Evolutionary conservation across 2,888 invertebrate genomes (phyloP).

Genomic region (Eueremaeus valkanovi): DNA sequence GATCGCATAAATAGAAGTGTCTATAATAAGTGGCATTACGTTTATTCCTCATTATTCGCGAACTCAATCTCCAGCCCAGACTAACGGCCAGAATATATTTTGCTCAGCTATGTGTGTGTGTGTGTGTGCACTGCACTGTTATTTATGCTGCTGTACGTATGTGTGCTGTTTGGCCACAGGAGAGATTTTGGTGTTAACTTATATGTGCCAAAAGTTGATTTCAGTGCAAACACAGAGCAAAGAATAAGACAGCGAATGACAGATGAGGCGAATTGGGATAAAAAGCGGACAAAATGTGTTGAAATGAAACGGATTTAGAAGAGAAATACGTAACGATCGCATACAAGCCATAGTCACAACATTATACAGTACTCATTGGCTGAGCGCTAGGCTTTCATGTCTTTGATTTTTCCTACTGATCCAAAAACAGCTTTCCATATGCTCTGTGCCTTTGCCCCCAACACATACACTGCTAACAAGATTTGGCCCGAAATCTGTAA

Average conservation of each 20-base stretch:
- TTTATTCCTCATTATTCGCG: not conserved
- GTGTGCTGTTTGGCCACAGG: not conserved
- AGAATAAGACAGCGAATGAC: constrained; percentile 27
- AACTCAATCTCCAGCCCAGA: not conserved
- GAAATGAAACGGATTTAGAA: not conserved
- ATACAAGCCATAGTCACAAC: not conserved
- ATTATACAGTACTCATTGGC: not conserved
- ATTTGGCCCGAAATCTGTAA: constrained; percentile 4
- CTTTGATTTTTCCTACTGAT: not conserved
- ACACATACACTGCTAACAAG: not conserved
- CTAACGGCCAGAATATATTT: not conserved
- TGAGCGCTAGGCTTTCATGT: constrained; percentile 11
- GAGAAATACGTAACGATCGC: not conserved
- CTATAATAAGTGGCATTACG: constrained; percentile 1
- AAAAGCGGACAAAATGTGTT: not conserved
- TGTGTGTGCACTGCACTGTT: not conserved
- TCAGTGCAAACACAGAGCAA: not conserved
- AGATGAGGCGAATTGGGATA: not conserved
- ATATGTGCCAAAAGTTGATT: not conserved
- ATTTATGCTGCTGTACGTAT: constrained; percentile 8
- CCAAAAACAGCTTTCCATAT: no score
- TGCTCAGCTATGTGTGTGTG: no score
- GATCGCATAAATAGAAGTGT: not conserved
- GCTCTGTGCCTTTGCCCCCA: no score
- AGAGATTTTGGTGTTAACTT: constrained; percentile 8